Evolutionary conservation across 1,140 invertebrate species (phyloP).

Genomic region (Tribolium madens): DNA sequence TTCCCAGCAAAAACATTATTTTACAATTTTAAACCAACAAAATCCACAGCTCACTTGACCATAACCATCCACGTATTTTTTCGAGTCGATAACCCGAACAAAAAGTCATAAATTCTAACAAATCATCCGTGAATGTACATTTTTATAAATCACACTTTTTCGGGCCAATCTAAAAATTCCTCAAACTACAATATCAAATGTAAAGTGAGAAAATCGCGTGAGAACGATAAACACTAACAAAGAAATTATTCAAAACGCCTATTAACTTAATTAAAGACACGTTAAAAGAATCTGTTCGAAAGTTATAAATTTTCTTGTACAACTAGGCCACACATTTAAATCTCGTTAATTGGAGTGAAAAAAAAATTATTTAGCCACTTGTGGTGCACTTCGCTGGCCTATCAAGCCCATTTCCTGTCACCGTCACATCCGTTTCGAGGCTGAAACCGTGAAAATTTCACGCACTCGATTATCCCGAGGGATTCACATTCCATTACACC

Average conservation of each 20-base stretch:
- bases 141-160: neutral
- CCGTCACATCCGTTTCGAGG: constrained; percentile 1
- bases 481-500: neutral
- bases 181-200: too few species aligned
- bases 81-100: neutral
- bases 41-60: neutral
- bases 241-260: neutral
- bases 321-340: neutral
- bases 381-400: constrained; percentile 4
- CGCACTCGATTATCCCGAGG: constrained; percentile 3
- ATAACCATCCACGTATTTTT: neutral
- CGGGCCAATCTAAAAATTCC: too few species aligned
- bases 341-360: too few species aligned
- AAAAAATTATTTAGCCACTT: too few species aligned
- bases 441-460: constrained; percentile 29
- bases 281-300: neutral
- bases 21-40: too few species aligned
- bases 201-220: neutral
- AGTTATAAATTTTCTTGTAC: neutral
- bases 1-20: too few species aligned
- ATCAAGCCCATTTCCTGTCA: constrained; percentile 27
- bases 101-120: neutral
- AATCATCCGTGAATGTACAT: neutral
- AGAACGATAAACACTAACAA: neutral
- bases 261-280: constrained; percentile 15